These are phyloP conservation scores for Zonitis immaculata DNA, from an alignment of 2,888 invertebrate species.

Conservation along the genomic window DNA sequence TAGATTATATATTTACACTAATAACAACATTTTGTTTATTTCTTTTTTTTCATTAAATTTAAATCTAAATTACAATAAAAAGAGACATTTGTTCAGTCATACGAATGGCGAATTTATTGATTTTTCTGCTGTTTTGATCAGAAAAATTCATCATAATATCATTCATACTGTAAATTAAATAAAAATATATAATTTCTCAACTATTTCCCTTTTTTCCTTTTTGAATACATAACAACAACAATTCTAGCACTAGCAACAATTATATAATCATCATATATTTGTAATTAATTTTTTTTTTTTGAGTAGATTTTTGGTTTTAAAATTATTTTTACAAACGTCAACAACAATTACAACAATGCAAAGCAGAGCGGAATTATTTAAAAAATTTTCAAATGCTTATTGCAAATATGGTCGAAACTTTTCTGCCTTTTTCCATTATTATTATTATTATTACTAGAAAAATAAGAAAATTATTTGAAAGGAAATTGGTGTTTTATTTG, in stretches of 20 bases:
- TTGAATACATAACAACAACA: conserved; percentile 46
- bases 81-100: neutral
- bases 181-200: conserved; percentile 35
- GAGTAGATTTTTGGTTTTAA: neutral
- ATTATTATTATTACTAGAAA: conserved; percentile 3
- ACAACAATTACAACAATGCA: conserved; percentile 48
- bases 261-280: conserved; percentile 36
- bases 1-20: conserved; percentile 36
- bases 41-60: too few relatives aligned
- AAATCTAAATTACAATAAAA: neutral
- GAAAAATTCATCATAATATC: conserved; percentile 5
- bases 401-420: conserved; percentile 19
- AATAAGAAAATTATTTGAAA: conserved; percentile 4
- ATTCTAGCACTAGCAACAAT: conserved; percentile 48
- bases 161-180: conserved; percentile 33
- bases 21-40: conserved; percentile 37
- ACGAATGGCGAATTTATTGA: conserved; percentile 1
- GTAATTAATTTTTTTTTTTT: neutral
- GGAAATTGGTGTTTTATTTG: conserved; percentile 5
- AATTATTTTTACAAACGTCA: conserved; percentile 37
- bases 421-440: conserved; percentile 13
- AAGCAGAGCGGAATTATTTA: conserved; percentile 35
- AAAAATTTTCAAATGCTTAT: conserved; percentile 19
- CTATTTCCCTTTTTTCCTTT: too few relatives aligned
- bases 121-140: conserved; percentile 16